Evolutionary conservation across 2,888 invertebrate species (phyloP).

Genomic region (Drosophila kambysellisi): DNA sequence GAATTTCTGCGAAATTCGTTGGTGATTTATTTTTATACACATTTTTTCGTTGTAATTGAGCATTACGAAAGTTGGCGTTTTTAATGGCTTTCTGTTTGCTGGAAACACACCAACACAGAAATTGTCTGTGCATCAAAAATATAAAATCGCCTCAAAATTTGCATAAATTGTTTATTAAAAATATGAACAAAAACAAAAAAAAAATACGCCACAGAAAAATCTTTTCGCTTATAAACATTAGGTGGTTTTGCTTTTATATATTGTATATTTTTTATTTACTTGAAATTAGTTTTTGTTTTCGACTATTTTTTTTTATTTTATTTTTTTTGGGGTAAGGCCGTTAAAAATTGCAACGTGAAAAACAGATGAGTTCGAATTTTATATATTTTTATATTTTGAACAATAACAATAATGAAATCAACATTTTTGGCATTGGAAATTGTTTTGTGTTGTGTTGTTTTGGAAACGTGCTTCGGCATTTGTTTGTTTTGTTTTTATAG

Average conservation of each 20-base stretch:
- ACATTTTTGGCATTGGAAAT: slow-evolving; percentile 54
- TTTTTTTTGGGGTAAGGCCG: slow-evolving; percentile 19
- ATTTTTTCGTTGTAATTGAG: slow-evolving; percentile 43
- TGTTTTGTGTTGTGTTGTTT: slow-evolving; percentile 7
- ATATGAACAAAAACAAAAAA: background rate
- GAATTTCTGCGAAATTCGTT: slow-evolving; percentile 51
- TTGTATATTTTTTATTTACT: slow-evolving; percentile 3
- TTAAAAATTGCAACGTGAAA: slow-evolving; percentile 38
- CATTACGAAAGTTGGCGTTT: slow-evolving; percentile 46
- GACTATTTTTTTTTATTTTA: background rate
- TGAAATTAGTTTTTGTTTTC: background rate
- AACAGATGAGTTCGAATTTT: slow-evolving; percentile 32
- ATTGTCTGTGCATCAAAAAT: background rate
- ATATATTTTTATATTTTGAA: slow-evolving; percentile 6
- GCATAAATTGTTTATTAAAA: slow-evolving; percentile 15
- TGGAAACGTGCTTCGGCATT: slow-evolving; percentile 58
- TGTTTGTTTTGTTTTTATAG: slow-evolving; percentile 27
- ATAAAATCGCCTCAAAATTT: slow-evolving; percentile 4
- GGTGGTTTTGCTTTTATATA: background rate
- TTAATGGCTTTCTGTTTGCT: slow-evolving; percentile 40
- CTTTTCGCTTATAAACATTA: background rate
- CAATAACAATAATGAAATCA: slow-evolving; percentile 22
- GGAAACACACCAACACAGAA: slow-evolving; percentile 23
- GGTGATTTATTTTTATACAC: slow-evolving; percentile 51
- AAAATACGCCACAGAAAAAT: background rate